Base-by-base conservation (phyloP, 1,140 invertebrate genomes). In the Atta cephalotes region DNA sequence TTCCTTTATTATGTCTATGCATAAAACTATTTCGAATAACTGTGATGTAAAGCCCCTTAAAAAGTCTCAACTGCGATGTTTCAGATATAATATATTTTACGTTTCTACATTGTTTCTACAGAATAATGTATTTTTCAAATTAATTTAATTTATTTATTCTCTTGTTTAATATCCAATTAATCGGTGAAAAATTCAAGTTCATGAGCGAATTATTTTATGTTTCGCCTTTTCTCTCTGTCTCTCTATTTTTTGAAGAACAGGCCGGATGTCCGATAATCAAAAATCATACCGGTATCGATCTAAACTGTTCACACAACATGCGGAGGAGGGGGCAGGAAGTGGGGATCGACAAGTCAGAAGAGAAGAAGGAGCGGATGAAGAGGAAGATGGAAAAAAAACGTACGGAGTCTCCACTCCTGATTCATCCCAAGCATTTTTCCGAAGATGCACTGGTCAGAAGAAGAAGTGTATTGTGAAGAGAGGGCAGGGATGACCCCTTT, bases 401-500 rank as follows among this genome's bases (percentile, higher is more conserved):
- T 39, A 9, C n/a, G 35, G 63, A 82, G 58, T 76, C 62, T 28
- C 76, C 49, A 82, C 65, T 81, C 87, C 49, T 86, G 87, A 81
- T 87, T 89, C 81, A 89, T 90, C 76, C 60, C 71, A 82, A 87
- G 87, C 90, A 92, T 93, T 93, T 93, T 93, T 93, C 92, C 92
- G 92, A 93, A 93, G 93, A 94, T 93, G 91, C 93, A 92, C 91
- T 91, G 93, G 93, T 93, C 93, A 93, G 93, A 93, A 93, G 93
- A 92, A 94, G 93, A 92, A 94, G 93, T 93, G 90, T 92, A 94
- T 94, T 94, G 92, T 94, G 92, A 93, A 93, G 92, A 93, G 88
- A 93, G 88, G 93, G 93, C 93, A 94, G 93, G 93, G 93, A 94
- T 94, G 93, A 93, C 93, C 93, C 93, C 93, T 94, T 94, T 94